A percentile compares a stretch with the other conserved stretches of the same genome.
Evolutionary conservation across 1,140 invertebrate genomes (phyloP).

Genomic region (Atopsyche davidsoni): DNA sequence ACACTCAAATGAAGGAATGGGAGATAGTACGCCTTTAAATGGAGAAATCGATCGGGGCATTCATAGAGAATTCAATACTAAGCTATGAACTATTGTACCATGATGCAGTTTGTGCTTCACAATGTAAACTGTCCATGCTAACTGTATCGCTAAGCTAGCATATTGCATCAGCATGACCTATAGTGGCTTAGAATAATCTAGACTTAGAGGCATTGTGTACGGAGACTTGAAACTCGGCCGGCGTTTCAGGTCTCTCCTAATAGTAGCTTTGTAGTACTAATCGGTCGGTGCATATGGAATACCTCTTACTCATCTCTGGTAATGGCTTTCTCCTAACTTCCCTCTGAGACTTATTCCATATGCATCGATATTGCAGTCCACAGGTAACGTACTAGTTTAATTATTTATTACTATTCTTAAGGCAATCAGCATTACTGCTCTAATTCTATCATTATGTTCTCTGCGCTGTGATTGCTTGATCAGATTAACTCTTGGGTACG

Average conservation of each 20-base stretch:
- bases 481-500: no score
- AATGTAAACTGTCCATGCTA: slow-evolving; percentile 19
- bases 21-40: no score
- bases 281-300: slow-evolving; percentile 14
- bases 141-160: slow-evolving; percentile 22
- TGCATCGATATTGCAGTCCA: slow-evolving; percentile 22
- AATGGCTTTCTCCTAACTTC: background rate
- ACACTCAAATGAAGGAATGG: no score
- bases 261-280: slow-evolving; percentile 29
- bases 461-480: background rate
- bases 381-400: slow-evolving; percentile 21
- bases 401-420: slow-evolving; percentile 1
- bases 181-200: slow-evolving; percentile 25
- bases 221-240: slow-evolving; percentile 12
- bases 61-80: no score
- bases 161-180: slow-evolving; percentile 26
- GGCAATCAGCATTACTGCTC: slow-evolving; percentile 25
- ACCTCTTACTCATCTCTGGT: background rate
- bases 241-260: slow-evolving; percentile 16
- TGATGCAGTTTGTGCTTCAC: slow-evolving; percentile 4
- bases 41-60: no score
- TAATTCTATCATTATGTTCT: slow-evolving; percentile 12
- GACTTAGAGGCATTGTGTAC: slow-evolving; percentile 27
- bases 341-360: slow-evolving; percentile 6
- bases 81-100: background rate